These are phyloP conservation scores for Aphelinus atriplicis DNA, from an alignment of 1,140 invertebrate species.

Conservation along the genomic window DNA sequence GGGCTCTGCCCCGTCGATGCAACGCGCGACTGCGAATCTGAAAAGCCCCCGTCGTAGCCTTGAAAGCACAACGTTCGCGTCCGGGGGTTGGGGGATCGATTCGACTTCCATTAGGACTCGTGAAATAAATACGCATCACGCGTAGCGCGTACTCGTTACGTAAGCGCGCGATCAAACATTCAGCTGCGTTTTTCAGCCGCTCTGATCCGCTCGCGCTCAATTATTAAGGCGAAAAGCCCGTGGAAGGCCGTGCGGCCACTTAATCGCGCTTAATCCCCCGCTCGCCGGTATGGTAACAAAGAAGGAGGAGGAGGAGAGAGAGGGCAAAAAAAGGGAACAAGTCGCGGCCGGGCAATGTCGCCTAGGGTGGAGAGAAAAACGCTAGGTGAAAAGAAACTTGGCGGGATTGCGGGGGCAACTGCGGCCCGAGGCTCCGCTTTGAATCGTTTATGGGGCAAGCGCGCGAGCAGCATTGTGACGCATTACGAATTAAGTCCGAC, in stretches of 20 bases:
- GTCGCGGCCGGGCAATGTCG: neutral
- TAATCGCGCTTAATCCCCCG: constrained; percentile 5
- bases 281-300: too few relatives aligned
- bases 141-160: too few relatives aligned
- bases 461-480: constrained; percentile 10
- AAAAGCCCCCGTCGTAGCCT: too few relatives aligned
- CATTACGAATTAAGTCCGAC: constrained; percentile 33
- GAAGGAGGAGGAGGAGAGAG: constrained; percentile 12
- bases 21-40: too few relatives aligned
- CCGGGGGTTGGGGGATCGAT: too few relatives aligned
- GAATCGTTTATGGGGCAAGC: constrained; percentile 15
- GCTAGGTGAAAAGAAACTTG: neutral
- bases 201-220: neutral
- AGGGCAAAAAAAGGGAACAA: constrained; percentile 1
- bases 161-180: too few relatives aligned
- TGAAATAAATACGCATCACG: too few relatives aligned
- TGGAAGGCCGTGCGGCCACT: neutral
- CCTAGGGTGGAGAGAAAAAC: too few relatives aligned
- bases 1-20: too few relatives aligned
- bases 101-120: too few relatives aligned
- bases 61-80: too few relatives aligned
- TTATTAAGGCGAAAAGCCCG: neutral
- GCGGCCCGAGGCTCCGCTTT: constrained; percentile 6
- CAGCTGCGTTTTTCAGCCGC: too few relatives aligned
- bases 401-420: neutral